phyloP scores from a whole-genome alignment of 2,797 vertebrate genomes.

The Rhynchotus rufescens region DNA sequence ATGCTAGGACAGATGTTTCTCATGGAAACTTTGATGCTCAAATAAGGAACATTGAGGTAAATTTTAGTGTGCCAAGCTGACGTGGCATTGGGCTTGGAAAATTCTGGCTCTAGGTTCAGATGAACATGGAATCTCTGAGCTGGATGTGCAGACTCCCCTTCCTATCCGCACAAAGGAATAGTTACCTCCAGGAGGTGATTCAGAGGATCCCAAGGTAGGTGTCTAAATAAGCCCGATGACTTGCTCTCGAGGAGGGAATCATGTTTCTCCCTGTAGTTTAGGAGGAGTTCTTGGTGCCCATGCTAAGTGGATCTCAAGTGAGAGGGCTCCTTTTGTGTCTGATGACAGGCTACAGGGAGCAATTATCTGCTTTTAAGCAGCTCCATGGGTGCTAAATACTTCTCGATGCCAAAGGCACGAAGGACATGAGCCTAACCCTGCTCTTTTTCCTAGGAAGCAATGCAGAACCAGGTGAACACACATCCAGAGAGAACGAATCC shows the following conservation, averaged over 20 bases:
- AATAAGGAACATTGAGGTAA: neutral
- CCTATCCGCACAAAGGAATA: neutral
- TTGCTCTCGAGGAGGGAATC: neutral
- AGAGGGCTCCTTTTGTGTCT: neutral
- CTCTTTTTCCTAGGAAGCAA: slow-evolving; percentile 83
- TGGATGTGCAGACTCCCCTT: neutral
- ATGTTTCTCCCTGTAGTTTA: neutral
- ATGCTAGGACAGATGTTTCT: neutral
- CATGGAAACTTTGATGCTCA: neutral
- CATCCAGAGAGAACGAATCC: slow-evolving; percentile 37
- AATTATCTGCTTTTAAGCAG: neutral
- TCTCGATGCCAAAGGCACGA: fast-evolving
- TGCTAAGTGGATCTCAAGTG: neutral
- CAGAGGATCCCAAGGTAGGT: neutral
- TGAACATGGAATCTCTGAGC: neutral
- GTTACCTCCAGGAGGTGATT: neutral
- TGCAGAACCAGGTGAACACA: slow-evolving; percentile 86
- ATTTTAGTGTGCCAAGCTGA: neutral
- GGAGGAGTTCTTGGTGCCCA: neutral
- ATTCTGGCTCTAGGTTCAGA: neutral
- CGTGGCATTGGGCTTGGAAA: neutral
- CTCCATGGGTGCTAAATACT: neutral
- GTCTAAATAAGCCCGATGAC: neutral
- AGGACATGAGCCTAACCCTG: fast-evolving
- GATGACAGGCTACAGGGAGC: neutral